Evolutionary conservation across 2,888 invertebrate species (phyloP), one percentile per base, ranked within the genome.

Genomic region (Chouioia cunea): DNA sequence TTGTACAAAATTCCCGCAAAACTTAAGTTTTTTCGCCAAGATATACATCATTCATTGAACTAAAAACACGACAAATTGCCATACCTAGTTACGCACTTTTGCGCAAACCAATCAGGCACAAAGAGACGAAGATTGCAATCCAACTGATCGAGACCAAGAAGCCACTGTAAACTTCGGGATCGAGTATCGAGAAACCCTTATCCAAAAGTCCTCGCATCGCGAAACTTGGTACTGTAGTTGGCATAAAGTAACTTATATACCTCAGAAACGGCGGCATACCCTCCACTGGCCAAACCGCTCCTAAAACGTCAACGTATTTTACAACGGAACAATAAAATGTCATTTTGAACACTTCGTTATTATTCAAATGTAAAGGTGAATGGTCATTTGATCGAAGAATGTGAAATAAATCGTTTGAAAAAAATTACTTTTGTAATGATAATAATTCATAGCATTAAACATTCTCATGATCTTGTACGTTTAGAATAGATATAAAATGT

Each of bases 221-320:
- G 73, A 91, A 90, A 0, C 93, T 90, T 0, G 95, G 92, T 64
- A 94, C 86, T 0, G 96, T 97, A 81, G 94, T 93, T 0, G 97
- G 97, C 4, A 95, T 87, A 0, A 87, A 82, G 59, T 91, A 86
- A 4, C 93, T 91, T 50, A 94, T 67, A 76, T 90, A 88, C 63
- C 88, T 87, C 0, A 93, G 84, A 0, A 86, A 80, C 18, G 83
- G 80, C 0, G 92, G 90, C 92, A 93, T 92, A 6, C 90, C 91
- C 83, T 93, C 91, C 14, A 91, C 79, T 0, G 93, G 93, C 93
- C 93, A 93, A 52, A 93, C 86, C 66, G 91, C 86, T 60, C 91
- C 91, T 91, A 76, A 27, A 79, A 75, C 12, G 2, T 10, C 36
- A 36, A 36, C n/a, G n/a, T 36, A 27, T 36, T 36, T 36, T 36